A percentile compares a stretch with the other conserved stretches of the same genome.
Conservation (phyloP, 2,888 invertebrate genomes). For the Vesta saturnalis region DNA sequence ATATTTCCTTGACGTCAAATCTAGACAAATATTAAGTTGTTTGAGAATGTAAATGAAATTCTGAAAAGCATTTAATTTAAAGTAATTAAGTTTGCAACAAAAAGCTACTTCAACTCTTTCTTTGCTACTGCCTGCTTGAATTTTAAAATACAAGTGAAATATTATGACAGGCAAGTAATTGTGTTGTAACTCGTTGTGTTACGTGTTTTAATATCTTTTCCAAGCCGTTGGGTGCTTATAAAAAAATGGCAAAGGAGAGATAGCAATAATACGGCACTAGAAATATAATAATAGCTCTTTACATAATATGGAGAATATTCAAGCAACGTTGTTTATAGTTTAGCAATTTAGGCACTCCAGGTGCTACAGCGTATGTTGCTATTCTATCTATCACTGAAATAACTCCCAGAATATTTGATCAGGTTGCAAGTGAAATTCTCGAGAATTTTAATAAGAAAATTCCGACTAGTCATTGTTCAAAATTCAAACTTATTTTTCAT, state of each 20-base stretch:
- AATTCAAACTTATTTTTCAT: neutral
- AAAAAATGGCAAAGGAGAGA: slow-evolving; percentile 18
- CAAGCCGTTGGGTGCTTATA: slow-evolving; percentile 8
- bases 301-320: slow-evolving; percentile 29
- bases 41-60: no score
- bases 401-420: slow-evolving; percentile 15
- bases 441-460: slow-evolving; percentile 20
- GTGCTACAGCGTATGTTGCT: slow-evolving; percentile 14
- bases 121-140: neutral
- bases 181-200: slow-evolving; percentile 18
- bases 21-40: neutral
- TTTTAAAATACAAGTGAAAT: slow-evolving; percentile 12
- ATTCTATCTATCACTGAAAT: slow-evolving; percentile 3
- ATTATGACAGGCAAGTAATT: slow-evolving; percentile 21
- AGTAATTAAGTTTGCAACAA: slow-evolving; percentile 11
- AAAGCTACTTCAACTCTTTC: slow-evolving; percentile 6
- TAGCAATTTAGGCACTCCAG: slow-evolving; percentile 27
- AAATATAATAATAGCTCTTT: slow-evolving; percentile 21
- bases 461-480: slow-evolving; percentile 9
- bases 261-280: slow-evolving; percentile 18
- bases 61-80: neutral
- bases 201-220: slow-evolving; percentile 16
- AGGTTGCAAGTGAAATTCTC: neutral
- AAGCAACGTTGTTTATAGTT: slow-evolving; percentile 28
- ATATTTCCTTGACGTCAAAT: no score